Base-by-base conservation (phyloP, 2,888 invertebrate genomes). In the Hedya salicella region DNA sequence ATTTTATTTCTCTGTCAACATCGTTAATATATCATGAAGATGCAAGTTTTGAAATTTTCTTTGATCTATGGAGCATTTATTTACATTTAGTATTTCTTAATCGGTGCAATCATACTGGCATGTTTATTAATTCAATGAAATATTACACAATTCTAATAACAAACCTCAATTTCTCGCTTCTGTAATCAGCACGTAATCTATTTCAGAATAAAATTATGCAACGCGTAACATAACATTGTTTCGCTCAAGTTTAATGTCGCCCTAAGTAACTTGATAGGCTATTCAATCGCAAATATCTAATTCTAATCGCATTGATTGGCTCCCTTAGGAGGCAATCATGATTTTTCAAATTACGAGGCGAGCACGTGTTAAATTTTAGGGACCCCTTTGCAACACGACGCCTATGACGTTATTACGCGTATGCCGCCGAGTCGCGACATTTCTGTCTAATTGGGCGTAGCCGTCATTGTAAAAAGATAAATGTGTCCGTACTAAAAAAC, bases 261-360 rank as follows among this genome's bases (percentile, higher is more conserved):
- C 89, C 90, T 75, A 80, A 76, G 90, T 83, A 89, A 91, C 81
- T 81, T 75, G 88, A 91, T 91, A 88, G 79, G 79, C 78, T 85
- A 87, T 88, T 85, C 85, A 86, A 87, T 83, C 82, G 83, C 81
- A 82, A 89, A 90, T 89, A 89, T 90, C 91, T 91, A 90, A 91
- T 91, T 91, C 87, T 90, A 90, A 90, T 89, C 83, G 83, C 85
- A 77, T 85, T 90, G 89, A 92, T 91, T 91, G 91, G 88, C 87
- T 91, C 92, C 92, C 88, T 82, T 71, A 88, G 91, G 92, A 90
- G 87, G 86, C 85, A 89, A 92, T 91, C 89, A 89, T 81, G 88
- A 91, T 87, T 90, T 91, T 89, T 87, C 78, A 82, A 88, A 86
- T 81, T 86, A 84, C 74, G 87, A 87, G 87, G 83, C 74, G 87